These are phyloP conservation scores for Heliconius ismenius DNA, from an alignment of 2,888 invertebrate species.

Conservation along the genomic window DNA sequence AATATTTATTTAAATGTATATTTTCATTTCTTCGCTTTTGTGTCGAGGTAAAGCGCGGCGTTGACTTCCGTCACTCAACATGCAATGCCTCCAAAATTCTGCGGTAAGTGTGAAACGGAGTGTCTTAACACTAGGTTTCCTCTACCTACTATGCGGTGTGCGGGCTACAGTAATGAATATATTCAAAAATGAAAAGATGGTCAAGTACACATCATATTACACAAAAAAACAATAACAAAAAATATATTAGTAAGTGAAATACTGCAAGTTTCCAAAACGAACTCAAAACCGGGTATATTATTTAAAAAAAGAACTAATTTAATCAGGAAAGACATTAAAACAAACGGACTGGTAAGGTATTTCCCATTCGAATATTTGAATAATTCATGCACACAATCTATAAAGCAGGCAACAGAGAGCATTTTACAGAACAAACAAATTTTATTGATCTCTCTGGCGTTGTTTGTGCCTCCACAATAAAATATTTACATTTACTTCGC, in stretches of 20 bases:
- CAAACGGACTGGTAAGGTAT: conserved; percentile 68
- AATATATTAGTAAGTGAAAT: neutral
- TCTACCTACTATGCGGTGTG: too few relatives aligned
- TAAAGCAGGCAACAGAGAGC: conserved; percentile 76
- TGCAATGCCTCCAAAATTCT: too few relatives aligned
- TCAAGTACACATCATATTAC: too few relatives aligned
- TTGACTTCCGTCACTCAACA: too few relatives aligned
- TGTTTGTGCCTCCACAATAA: conserved; percentile 78
- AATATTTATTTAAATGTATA: too few relatives aligned
- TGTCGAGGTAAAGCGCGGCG: too few relatives aligned
- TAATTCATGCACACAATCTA: conserved; percentile 80
- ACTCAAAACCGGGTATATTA: neutral
- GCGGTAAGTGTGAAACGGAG: too few relatives aligned
- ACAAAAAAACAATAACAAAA: neutral
- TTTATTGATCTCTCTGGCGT: conserved; percentile 81
- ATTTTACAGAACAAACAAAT: conserved; percentile 81
- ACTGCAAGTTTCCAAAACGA: neutral
- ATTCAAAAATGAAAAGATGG: too few relatives aligned
- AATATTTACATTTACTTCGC: conserved; percentile 81
- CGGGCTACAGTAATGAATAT: too few relatives aligned
- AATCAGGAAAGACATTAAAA: conserved; percentile 74
- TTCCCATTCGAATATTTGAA: conserved; percentile 73
- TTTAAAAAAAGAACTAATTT: conserved; percentile 56
- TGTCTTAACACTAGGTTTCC: too few relatives aligned
- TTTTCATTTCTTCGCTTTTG: too few relatives aligned